These are phyloP conservation scores for Metopolophium dirhodum DNA, from an alignment of 1,140 invertebrate genomes.

Conservation along the genomic window DNA sequence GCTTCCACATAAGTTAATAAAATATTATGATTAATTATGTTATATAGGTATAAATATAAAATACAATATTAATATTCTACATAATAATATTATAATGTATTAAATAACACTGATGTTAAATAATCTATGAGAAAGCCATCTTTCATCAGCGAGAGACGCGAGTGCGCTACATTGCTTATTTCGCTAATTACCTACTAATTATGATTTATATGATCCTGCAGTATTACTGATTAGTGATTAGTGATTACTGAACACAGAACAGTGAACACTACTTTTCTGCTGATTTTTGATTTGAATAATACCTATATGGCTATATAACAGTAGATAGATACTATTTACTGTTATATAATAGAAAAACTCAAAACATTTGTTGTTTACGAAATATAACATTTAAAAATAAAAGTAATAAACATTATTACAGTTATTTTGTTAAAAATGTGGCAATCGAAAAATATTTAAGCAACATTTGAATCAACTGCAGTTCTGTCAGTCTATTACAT, in stretches of 20 bases:
- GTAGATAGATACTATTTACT: background rate
- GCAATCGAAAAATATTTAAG: background rate
- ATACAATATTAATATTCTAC: background rate
- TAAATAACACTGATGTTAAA: no score
- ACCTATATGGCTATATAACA: background rate
- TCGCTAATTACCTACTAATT: no score
- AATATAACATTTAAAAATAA: background rate
- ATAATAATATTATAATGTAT: no score
- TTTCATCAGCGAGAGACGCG: background rate
- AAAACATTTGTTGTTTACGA: background rate
- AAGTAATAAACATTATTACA: background rate
- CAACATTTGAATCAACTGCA: background rate
- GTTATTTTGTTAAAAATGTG: background rate
- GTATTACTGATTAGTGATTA: background rate
- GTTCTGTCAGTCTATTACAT: background rate
- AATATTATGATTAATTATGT: no score
- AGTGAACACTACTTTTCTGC: background rate
- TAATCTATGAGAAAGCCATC: no score
- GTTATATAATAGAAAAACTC: background rate
- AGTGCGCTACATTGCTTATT: no score
- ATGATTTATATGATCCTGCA: background rate
- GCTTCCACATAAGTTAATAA: background rate
- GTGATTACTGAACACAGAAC: background rate
- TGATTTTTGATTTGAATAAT: background rate
- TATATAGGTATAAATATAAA: no score